A percentile compares a stretch with the other conserved stretches of the same genome.
phyloP scores from a whole-genome alignment of 1,140 invertebrate genomes.

The Drosophila ambigua region DNA sequence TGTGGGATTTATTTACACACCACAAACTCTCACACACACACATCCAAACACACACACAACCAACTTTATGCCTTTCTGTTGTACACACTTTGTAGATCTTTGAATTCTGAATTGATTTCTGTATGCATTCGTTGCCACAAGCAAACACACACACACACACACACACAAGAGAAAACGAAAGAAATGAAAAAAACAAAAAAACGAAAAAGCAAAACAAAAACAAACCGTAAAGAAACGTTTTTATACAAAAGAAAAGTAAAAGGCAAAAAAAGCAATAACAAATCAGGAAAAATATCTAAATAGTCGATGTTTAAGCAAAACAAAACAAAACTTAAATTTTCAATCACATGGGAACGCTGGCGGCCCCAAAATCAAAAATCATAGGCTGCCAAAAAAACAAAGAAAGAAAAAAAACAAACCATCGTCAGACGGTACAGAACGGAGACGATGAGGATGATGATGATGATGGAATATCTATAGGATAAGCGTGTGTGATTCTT shows the following conservation, averaged over 20 bases:
- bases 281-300: slow-evolving; percentile 8
- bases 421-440: too few relatives aligned
- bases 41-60: slow-evolving; percentile 15
- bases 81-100: slow-evolving; percentile 29
- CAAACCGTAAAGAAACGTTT: background rate
- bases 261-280: background rate
- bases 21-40: background rate
- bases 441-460: too few relatives aligned
- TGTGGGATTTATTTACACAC: background rate
- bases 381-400: slow-evolving; percentile 1
- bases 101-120: slow-evolving; percentile 27
- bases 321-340: slow-evolving; percentile 3
- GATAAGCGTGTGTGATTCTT: too few relatives aligned
- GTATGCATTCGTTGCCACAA: slow-evolving; percentile 38
- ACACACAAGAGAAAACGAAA: background rate
- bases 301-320: too few relatives aligned
- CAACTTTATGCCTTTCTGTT: slow-evolving; percentile 25
- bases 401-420: background rate
- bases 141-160: background rate
- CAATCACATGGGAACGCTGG: slow-evolving; percentile 22
- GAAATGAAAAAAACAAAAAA: background rate
- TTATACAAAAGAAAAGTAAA: background rate
- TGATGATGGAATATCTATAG: too few relatives aligned
- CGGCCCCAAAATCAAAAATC: slow-evolving; percentile 5
- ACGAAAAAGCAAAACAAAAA: background rate